phyloP scores from a whole-genome alignment of 2,113 vertebrate genomes.

The Rhinolophus sinicus region DNA sequence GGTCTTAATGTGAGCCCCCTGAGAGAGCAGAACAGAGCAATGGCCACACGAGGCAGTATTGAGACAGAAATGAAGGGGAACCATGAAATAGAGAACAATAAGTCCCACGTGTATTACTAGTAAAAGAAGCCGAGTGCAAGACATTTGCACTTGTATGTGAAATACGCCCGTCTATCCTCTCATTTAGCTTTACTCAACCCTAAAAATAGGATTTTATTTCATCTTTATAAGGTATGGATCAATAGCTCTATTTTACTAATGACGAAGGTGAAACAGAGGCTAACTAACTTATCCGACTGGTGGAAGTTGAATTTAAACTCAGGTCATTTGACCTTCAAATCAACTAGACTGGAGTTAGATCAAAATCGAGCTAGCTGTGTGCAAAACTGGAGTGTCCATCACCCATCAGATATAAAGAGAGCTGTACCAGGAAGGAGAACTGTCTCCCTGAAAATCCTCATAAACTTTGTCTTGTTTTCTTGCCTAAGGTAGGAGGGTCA shows the following conservation, averaged over 20 bases:
- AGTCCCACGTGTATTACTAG: not conserved
- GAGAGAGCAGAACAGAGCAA: not conserved
- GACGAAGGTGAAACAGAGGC: not conserved
- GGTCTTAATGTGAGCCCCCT: not conserved
- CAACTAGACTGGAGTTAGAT: not conserved
- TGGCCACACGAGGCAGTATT: not conserved
- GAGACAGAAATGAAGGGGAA: not conserved
- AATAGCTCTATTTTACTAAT: not conserved
- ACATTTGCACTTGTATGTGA: not conserved
- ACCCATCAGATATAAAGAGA: not conserved
- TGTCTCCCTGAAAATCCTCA: not conserved
- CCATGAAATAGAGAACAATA: not conserved
- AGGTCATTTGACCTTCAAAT: not conserved
- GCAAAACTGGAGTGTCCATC: not conserved
- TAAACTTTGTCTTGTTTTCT: not conserved
- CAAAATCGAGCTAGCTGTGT: not conserved
- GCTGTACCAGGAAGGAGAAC: not conserved
- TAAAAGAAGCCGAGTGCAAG: not conserved
- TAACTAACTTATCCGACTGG: not conserved
- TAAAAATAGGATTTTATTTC: not conserved
- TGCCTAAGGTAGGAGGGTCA: not conserved
- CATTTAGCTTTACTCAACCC: not conserved
- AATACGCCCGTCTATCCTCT: not conserved
- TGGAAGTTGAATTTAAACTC: not conserved
- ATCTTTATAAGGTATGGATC: not conserved